phyloP scores from a whole-genome alignment of 1,140 invertebrate genomes.

The Bombus huntii region DNA sequence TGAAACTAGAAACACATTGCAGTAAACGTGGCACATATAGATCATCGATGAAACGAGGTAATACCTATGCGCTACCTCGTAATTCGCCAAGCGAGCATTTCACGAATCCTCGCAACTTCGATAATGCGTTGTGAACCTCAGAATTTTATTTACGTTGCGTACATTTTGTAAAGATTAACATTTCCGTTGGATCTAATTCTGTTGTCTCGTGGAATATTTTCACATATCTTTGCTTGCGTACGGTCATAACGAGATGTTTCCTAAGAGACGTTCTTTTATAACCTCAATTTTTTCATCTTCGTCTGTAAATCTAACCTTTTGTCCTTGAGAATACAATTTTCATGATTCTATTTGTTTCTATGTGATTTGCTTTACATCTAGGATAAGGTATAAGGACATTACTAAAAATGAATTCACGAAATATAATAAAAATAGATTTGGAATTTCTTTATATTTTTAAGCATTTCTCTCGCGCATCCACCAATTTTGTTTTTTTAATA shows the following conservation, averaged over 20 bases:
- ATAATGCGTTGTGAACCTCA: slow-evolving; percentile 38
- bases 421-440: not conserved
- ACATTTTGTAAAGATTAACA: slow-evolving; percentile 23
- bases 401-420: not conserved
- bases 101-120: slow-evolving; percentile 36
- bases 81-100: slow-evolving; percentile 38
- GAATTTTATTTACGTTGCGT: slow-evolving; percentile 23
- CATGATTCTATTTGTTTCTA: not conserved
- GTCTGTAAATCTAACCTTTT: not conserved
- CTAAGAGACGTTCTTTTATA: not conserved
- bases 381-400: not conserved
- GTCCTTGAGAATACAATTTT: too few species aligned
- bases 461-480: too few species aligned
- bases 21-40: slow-evolving; percentile 27
- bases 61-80: not conserved
- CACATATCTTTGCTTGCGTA: not conserved
- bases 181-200: not conserved
- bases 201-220: not conserved
- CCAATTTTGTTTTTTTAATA: not conserved
- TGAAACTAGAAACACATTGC: slow-evolving; percentile 57
- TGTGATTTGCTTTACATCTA: too few species aligned
- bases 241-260: too few species aligned
- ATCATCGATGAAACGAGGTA: slow-evolving; percentile 42
- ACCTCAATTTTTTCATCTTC: not conserved
- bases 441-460: not conserved